phyloP scores from a whole-genome alignment of 2,797 vertebrate species.

The Hemibagrus guttatus region DNA sequence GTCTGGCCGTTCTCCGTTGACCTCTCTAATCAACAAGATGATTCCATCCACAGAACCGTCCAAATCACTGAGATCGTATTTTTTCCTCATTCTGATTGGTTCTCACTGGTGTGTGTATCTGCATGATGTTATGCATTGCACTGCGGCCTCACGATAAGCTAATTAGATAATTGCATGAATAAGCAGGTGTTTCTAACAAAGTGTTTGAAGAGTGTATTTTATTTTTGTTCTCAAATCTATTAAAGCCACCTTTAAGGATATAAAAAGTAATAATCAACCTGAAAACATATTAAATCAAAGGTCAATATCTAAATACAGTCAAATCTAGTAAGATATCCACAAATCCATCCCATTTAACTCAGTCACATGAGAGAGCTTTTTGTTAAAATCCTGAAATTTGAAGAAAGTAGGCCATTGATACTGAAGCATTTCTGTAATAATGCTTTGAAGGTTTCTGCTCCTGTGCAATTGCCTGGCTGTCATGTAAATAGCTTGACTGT shows the following conservation, averaged over 20 bases:
- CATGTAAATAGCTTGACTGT: slow-evolving; percentile 47
- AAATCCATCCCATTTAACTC: neutral
- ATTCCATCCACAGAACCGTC: too few relatives aligned
- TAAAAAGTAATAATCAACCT: neutral
- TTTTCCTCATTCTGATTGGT: too few relatives aligned
- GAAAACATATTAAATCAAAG: slow-evolving; percentile 1
- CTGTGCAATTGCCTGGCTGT: slow-evolving; percentile 43
- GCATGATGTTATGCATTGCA: too few relatives aligned
- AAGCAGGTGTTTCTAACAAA: too few relatives aligned
- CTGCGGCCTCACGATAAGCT: too few relatives aligned
- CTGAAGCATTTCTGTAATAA: slow-evolving; percentile 30
- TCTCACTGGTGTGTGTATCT: too few relatives aligned
- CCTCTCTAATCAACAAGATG: too few relatives aligned
- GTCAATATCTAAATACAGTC: neutral
- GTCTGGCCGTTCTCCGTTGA: too few relatives aligned
- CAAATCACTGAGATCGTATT: too few relatives aligned
- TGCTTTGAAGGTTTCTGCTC: slow-evolving; percentile 28
- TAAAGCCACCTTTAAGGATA: neutral
- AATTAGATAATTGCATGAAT: too few relatives aligned
- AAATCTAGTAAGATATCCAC: neutral
- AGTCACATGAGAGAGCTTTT: neutral
- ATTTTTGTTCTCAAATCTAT: neutral
- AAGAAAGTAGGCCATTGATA: slow-evolving; percentile 13
- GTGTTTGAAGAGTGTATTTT: neutral
- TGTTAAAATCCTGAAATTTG: slow-evolving; percentile 23